Evolutionary conservation across 2,797 vertebrate genomes (phyloP).

Genomic region (Loriculus beryllinus): DNA sequence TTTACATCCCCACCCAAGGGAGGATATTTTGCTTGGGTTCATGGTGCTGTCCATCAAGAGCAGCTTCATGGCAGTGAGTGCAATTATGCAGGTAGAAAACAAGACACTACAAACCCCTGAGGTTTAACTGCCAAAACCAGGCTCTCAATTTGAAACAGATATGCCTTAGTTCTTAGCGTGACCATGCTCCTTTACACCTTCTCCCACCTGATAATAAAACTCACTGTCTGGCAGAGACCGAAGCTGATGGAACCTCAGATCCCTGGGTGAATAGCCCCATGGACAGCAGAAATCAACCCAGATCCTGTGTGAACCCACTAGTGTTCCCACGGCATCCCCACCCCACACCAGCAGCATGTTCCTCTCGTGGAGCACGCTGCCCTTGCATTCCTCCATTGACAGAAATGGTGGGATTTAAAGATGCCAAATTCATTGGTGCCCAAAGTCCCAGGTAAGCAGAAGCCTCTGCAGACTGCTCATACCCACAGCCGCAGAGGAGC

Average conservation of each 20-base stretch:
- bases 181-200: background rate
- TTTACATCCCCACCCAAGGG: background rate
- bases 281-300: background rate
- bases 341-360: background rate
- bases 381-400: background rate
- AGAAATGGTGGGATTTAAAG: background rate
- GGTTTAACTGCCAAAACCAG: background rate
- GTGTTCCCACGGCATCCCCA: background rate
- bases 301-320: background rate
- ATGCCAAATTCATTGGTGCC: background rate
- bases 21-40: background rate
- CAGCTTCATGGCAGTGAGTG: background rate
- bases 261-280: background rate
- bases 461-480: background rate
- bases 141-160: background rate
- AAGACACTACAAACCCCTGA: background rate
- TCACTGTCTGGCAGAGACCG: background rate
- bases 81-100: background rate
- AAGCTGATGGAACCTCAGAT: background rate
- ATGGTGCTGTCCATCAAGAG: background rate
- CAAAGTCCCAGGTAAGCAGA: background rate
- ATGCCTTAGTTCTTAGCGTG: background rate
- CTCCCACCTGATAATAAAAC: background rate
- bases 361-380: accelerated
- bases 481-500: background rate